These are phyloP conservation scores for Theretra japonica DNA, from an alignment of 2,888 invertebrate species.

Conservation along the genomic window DNA sequence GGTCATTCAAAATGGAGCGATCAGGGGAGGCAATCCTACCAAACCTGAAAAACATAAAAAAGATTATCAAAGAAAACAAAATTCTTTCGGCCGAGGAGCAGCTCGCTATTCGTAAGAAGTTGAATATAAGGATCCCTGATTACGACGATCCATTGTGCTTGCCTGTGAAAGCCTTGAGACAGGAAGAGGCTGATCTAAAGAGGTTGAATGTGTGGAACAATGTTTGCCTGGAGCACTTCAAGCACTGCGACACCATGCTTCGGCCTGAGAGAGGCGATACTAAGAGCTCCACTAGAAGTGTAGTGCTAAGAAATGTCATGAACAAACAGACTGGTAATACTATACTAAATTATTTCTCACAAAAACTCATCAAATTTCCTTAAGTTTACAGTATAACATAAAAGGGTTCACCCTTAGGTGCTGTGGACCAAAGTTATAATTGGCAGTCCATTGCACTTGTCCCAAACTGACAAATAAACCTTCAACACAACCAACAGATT, in stretches of 20 bases:
- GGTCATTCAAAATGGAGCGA: conserved; percentile 5
- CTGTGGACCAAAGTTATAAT: too few relatives aligned
- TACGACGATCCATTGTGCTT: conserved; percentile 75
- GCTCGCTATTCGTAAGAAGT: conserved; percentile 48
- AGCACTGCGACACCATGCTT: conserved; percentile 56
- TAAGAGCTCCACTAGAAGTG: conserved; percentile 59
- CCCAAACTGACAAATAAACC: too few relatives aligned
- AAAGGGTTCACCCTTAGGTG: too few relatives aligned
- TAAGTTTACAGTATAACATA: too few relatives aligned
- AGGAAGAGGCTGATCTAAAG: conserved; percentile 53
- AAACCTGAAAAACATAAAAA: conserved; percentile 33
- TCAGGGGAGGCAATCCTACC: neutral
- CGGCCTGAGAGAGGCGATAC: conserved; percentile 59
- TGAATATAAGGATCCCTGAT: conserved; percentile 68
- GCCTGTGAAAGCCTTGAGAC: conserved; percentile 64
- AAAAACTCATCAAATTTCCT: neutral
- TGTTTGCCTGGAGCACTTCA: conserved; percentile 69
- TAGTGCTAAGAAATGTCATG: conserved; percentile 65
- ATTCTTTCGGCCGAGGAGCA: conserved; percentile 36
- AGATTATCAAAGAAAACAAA: conserved; percentile 33
- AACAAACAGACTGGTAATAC: conserved; percentile 63
- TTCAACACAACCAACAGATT: too few relatives aligned
- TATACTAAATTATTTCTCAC: neutral
- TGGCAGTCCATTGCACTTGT: too few relatives aligned
- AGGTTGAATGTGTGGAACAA: conserved; percentile 71